phyloP scores from a whole-genome alignment of 2,797 vertebrate genomes.

The Phyllotis vaccarum region DNA sequence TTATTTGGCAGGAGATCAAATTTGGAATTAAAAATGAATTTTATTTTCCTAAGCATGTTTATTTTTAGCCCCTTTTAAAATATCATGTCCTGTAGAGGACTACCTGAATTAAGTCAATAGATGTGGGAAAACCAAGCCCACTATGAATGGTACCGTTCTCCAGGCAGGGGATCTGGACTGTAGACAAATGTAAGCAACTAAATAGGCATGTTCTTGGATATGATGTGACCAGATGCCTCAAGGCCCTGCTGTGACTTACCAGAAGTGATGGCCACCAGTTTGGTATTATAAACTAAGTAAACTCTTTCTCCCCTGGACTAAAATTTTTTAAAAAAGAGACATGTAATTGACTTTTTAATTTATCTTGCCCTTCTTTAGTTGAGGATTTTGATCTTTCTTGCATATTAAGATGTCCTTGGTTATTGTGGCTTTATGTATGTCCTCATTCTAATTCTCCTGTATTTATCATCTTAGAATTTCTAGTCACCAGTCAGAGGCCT shows the following conservation, averaged over 20 bases:
- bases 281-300: neutral
- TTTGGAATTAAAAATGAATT: conserved; percentile 22
- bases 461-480: neutral
- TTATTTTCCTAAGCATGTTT: neutral
- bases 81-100: neutral
- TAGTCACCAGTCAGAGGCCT: neutral
- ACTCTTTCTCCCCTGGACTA: neutral
- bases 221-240: neutral
- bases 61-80: neutral
- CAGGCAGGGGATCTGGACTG: neutral
- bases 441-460: neutral
- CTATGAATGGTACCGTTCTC: neutral
- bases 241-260: neutral
- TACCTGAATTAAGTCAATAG: neutral
- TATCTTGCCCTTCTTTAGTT: neutral
- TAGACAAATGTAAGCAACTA: neutral
- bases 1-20: conserved; percentile 9
- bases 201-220: neutral
- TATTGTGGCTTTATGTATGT: neutral
- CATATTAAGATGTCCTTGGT: neutral
- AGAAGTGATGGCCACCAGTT: neutral
- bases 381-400: neutral
- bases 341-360: neutral
- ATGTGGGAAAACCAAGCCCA: neutral
- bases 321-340: neutral